Base-by-base conservation (phyloP, 2,888 invertebrate species). In the Hypercompe scribonia region DNA sequence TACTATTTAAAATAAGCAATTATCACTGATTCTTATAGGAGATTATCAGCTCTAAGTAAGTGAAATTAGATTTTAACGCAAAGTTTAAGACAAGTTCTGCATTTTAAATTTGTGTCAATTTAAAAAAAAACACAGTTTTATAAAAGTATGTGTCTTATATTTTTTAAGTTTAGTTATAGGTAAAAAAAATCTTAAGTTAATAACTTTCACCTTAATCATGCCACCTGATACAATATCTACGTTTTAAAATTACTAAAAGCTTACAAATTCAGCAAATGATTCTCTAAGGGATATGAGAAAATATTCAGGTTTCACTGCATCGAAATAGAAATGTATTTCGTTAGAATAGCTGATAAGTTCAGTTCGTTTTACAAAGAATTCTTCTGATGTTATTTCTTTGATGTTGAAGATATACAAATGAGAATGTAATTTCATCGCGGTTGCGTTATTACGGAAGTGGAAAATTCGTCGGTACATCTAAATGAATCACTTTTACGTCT, bases 191-290 rank as follows among this genome's bases (percentile, higher is more conserved):
- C 33, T 18, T 58, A n/a, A 34, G 36, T 54, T 36, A 18, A 58
- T n/a, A 68, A 34, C 15, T 36, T 21, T 68, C 7, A 36, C 18
- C 10, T 34, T 28, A 21, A 21, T 36, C 28, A 24, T 39, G 58
- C 65, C 68, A 74, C 76, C 76, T 77, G 72, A 71, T 83, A 76
- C 75, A 81, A 80, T 83, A 81, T 78, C 74, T 69, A 68, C 78
- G 77, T 82, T 82, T 86, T 81, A 77, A n/a, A 86, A 84, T 87
- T 76, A 85, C 82, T 76, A 78, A 81, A 83, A 80, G 78, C 83
- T 75, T 78, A 81, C 77, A 78, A 84, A 81, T 82, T 81, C 78
- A 77, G 63, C 64, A 75, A 77, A 73, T 78, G 31, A 73, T 71
- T 72, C 72, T 71, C 39, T 15, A 50, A 74, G 39, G 70, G 77